A percentile compares a stretch with the other conserved stretches of the same genome.
Evolutionary conservation across 2,888 invertebrate genomes (phyloP).

Genomic region (Carabus problematicus): DNA sequence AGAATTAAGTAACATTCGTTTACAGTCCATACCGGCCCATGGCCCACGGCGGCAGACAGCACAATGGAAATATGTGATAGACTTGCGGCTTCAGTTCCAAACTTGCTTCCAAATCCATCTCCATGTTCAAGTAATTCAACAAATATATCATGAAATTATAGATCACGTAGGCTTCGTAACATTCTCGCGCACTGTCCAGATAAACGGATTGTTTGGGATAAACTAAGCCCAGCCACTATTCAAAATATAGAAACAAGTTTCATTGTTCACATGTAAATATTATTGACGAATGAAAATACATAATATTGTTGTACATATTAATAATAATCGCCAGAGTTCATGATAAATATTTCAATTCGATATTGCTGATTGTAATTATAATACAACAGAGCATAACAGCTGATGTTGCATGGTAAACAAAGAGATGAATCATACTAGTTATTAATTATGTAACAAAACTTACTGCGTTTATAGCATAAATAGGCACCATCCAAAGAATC

Average conservation of each 20-base stretch:
- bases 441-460: constrained; percentile 56
- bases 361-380: not conserved
- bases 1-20: not conserved
- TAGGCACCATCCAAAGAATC: constrained; percentile 97
- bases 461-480: constrained; percentile 93
- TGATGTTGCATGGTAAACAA: no score
- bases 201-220: constrained; percentile 90
- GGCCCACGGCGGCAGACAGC: constrained; percentile 90
- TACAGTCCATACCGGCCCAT: constrained; percentile 76
- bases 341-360: not conserved
- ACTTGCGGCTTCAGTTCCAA: constrained; percentile 85
- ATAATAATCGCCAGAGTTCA: not conserved
- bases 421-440: no score
- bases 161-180: constrained; percentile 97
- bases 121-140: constrained; percentile 86
- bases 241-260: constrained; percentile 6
- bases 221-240: constrained; percentile 84
- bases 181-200: constrained; percentile 91
- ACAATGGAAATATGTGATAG: constrained; percentile 89
- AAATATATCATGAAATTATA: constrained; percentile 97
- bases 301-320: not conserved
- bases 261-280: constrained; percentile 1
- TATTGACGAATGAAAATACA: not conserved
- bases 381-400: not conserved
- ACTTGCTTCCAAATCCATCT: constrained; percentile 83